Conservation (phyloP, 2,113 vertebrate species). For the Haemorhous mexicanus region DNA sequence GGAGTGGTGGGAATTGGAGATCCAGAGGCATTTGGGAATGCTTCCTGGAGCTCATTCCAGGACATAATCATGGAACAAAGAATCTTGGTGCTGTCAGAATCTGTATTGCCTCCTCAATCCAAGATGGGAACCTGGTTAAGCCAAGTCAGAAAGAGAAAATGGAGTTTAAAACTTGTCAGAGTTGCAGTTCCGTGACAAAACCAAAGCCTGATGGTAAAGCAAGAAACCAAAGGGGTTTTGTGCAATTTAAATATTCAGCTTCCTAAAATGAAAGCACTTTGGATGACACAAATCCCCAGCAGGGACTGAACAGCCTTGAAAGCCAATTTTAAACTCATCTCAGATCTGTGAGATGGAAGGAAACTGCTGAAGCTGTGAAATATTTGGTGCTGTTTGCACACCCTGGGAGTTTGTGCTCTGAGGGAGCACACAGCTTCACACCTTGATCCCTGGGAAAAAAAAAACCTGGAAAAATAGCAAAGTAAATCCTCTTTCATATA, state of each 20-base stretch:
- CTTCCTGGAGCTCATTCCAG: background rate
- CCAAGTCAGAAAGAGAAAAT: background rate
- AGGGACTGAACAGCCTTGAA: background rate
- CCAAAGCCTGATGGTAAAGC: background rate
- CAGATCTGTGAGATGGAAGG: background rate
- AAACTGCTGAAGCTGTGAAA: background rate
- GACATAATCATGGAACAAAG: rapidly evolving
- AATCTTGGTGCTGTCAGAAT: background rate
- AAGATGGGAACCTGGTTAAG: background rate
- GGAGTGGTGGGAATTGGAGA: background rate
- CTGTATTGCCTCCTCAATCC: background rate
- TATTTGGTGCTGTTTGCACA: background rate
- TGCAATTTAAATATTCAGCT: background rate
- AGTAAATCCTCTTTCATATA: rapidly evolving
- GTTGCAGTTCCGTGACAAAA: background rate
- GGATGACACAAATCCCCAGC: background rate
- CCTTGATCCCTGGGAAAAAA: background rate
- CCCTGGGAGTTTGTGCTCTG: background rate
- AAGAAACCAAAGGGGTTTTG: background rate
- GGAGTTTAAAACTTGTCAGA: background rate
- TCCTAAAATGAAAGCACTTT: background rate
- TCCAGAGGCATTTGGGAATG: background rate
- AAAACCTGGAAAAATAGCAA: rapidly evolving
- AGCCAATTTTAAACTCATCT: background rate
- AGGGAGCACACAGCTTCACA: background rate